Evolutionary conservation across 37 sponge, comb jelly and placozoan species (phyloP).

Genomic region (Eunapius fragilis): DNA sequence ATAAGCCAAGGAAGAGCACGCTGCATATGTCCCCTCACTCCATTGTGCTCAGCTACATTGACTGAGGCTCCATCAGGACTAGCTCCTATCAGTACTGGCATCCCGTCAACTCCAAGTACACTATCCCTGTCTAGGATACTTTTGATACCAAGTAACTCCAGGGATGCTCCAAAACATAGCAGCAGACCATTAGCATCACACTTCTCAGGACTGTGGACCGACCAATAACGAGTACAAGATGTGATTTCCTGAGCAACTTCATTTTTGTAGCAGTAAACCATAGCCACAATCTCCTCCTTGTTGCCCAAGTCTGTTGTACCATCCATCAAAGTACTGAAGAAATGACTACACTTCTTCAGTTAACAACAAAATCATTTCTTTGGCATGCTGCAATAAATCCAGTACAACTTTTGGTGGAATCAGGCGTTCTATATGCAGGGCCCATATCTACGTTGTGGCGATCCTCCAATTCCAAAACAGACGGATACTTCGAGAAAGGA

Average conservation of each 20-base stretch:
- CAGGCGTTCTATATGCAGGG: not conserved
- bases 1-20: conserved; percentile 26
- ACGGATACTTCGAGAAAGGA: not conserved
- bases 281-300: not conserved
- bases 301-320: not conserved
- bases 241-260: not conserved
- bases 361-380: not conserved
- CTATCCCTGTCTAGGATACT: not conserved
- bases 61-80: not conserved
- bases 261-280: conserved; percentile 3
- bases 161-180: not conserved
- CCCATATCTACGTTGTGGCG: not conserved
- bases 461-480: not conserved
- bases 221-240: not conserved
- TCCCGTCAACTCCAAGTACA: not conserved
- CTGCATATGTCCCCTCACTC: conserved; percentile 18
- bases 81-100: not conserved
- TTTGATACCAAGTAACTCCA: not conserved
- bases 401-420: not conserved
- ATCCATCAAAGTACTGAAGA: not conserved
- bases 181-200: not conserved
- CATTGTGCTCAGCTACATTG: conserved; percentile 9
- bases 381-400: not conserved
- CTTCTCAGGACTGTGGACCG: no score
- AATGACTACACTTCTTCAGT: not conserved